Base-by-base conservation (phyloP, 2,797 vertebrate genomes). In the Coreius guichenoti region DNA sequence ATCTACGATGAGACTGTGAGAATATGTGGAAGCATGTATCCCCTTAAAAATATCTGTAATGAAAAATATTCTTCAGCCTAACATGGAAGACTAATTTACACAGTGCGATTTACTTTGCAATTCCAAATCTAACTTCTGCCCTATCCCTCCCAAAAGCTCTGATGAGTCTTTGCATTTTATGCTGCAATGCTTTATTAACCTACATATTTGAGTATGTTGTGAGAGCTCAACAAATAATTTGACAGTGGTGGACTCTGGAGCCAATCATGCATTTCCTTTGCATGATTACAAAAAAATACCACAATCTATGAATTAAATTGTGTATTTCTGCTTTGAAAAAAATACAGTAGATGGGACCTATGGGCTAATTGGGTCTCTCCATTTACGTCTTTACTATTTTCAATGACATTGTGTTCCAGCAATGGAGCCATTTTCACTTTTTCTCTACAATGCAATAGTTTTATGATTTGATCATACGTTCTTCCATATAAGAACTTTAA, bases 41-140 rank as follows among this genome's bases (percentile, higher is more conserved):
- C 45, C 43, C 31, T 79, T 79, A 74, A 54, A 79, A 79, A 70
- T 79, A 68, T 58, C 43, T 84, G 26, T 77, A 81, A 83, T 79
- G 67, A 83, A 76, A 86, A 65, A 67, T 84, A 63, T 81, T 65
- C 72, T 85, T 81, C 72, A 87, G 76, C 21, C 77, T 61, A 69
- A 76, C 61, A 36, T 43, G 70, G 31, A 33, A 68, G 36, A 61
- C 72, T 84, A 81, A 87, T 84, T 84, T 72, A 39, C 51, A 65
- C 86, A 45, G 43, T 72, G 43, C 43, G 33, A 61, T 85, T 43
- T 31, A 56, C 67, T 82, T 72, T 81, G 33, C 69, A 65, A 56
- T 79, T 85, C 72, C 56, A 56, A 33, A 45, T 49, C 29, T 80
- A 80, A 68, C 65, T 70, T 31, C 36, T 56, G 19, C 65, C 49